phyloP scores from a whole-genome alignment of 2,113 vertebrate species.

The Gasterosteus aculeatus region DNA sequence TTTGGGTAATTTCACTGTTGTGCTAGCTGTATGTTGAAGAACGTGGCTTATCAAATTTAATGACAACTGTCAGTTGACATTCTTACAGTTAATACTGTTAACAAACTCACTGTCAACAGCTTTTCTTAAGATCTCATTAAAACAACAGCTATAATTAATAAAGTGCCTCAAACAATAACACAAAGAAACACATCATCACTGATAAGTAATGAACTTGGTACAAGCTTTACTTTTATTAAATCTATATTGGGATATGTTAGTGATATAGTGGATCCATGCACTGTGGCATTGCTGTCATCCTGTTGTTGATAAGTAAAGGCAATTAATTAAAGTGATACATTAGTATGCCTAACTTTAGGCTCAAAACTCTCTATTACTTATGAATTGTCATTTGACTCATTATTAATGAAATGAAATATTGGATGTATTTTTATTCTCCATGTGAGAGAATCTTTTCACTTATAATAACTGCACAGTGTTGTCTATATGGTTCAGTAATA shows the following conservation, averaged over 20 bases:
- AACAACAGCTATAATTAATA: conserved; percentile 41
- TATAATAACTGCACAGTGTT: neutral
- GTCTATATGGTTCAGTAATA: conserved; percentile 23
- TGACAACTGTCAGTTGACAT: conserved; percentile 44
- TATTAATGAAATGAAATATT: conserved; percentile 37
- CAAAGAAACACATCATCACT: conserved; percentile 9
- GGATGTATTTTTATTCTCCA: conserved; percentile 30
- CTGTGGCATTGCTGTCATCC: neutral
- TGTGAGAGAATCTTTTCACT: conserved; percentile 6
- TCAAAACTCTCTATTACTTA: conserved; percentile 52
- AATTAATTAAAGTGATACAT: conserved; percentile 8
- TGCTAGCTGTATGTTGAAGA: conserved; percentile 31
- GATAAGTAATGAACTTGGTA: conserved; percentile 18
- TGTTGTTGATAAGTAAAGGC: neutral
- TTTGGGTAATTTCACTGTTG: conserved; percentile 22
- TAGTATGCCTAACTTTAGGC: neutral
- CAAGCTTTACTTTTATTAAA: conserved; percentile 9
- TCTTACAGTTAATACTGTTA: conserved; percentile 47
- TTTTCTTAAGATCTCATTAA: conserved; percentile 55
- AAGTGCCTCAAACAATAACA: conserved; percentile 20
- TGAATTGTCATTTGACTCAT: conserved; percentile 53
- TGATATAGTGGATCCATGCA: neutral
- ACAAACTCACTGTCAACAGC: conserved; percentile 54
- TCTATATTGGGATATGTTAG: neutral
- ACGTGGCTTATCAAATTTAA: conserved; percentile 34